Evolutionary conservation across 2,888 invertebrate species (phyloP).

Genomic region (Norana najaformis): DNA sequence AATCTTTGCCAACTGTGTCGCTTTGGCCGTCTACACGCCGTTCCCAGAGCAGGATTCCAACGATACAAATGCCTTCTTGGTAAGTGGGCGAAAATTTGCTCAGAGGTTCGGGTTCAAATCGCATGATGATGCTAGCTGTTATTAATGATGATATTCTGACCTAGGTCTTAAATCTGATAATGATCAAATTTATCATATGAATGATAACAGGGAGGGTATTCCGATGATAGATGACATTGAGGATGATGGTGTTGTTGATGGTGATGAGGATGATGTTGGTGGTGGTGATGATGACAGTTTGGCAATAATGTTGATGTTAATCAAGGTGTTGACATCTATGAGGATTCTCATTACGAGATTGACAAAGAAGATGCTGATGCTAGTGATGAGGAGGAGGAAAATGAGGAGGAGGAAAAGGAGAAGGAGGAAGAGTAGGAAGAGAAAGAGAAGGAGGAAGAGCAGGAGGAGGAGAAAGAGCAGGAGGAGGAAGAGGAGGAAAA

Average conservation of each 20-base stretch:
- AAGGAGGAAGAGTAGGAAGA: no score
- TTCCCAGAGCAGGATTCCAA: slow-evolving; percentile 96
- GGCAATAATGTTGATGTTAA: background rate
- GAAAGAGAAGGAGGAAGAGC: background rate
- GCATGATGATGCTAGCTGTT: no score
- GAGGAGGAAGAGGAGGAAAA: background rate
- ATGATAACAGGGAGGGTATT: no score
- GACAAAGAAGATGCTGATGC: background rate
- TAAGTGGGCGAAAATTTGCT: slow-evolving; percentile 68
- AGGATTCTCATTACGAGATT: background rate
- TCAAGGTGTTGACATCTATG: background rate
- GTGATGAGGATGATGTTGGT: background rate
- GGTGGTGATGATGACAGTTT: background rate
- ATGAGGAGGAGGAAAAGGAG: no score
- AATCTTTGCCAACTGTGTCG: slow-evolving; percentile 98
- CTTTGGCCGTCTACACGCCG: slow-evolving; percentile 96
- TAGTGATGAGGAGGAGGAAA: no score
- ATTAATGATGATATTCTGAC: no score
- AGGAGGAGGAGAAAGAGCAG: no score
- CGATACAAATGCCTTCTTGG: slow-evolving; percentile 90
- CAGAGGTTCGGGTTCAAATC: no score
- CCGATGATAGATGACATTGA: background rate
- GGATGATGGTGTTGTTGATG: background rate
- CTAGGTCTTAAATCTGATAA: no score
- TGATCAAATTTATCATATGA: no score